Evolutionary conservation across 2,888 invertebrate genomes (phyloP).

Genomic region (Sialis lutaria): DNA sequence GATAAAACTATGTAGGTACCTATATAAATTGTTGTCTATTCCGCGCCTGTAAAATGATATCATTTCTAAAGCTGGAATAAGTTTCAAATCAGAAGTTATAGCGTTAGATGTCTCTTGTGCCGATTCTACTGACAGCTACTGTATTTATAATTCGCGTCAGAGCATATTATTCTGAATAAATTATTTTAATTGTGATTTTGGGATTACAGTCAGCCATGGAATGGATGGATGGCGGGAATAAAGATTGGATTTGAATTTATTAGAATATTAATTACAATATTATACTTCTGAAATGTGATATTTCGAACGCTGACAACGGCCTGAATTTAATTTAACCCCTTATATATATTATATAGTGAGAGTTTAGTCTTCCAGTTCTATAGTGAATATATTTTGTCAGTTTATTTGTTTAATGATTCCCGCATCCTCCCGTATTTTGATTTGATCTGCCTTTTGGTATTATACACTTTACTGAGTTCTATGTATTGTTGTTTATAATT

Average conservation of each 20-base stretch:
- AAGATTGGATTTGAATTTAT: slow-evolving; percentile 8
- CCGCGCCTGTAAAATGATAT: too few species aligned
- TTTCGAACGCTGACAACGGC: background rate
- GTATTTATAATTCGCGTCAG: slow-evolving; percentile 1
- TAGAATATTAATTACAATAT: slow-evolving; percentile 8
- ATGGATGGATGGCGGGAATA: slow-evolving; percentile 5
- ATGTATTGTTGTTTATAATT: too few species aligned
- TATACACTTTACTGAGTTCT: too few species aligned
- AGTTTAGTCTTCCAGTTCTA: too few species aligned
- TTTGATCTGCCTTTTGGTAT: too few species aligned
- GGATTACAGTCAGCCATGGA: slow-evolving; percentile 4
- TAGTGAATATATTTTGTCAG: too few species aligned
- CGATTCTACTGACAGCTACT: slow-evolving; percentile 1
- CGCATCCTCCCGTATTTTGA: too few species aligned
- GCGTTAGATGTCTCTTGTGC: slow-evolving; percentile 1
- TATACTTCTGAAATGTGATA: slow-evolving; percentile 4
- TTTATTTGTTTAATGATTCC: too few species aligned
- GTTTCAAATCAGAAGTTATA: slow-evolving; percentile 2
- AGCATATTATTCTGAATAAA: slow-evolving; percentile 6
- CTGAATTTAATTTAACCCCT: background rate
- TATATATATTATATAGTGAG: background rate
- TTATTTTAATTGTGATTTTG: slow-evolving; percentile 6
- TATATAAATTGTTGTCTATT: too few species aligned
- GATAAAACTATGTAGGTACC: too few species aligned
- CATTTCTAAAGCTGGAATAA: slow-evolving; percentile 1